Evolutionary conservation across 2,888 invertebrate genomes (phyloP).

Genomic region (Acanthococcus lagerstroemiae): DNA sequence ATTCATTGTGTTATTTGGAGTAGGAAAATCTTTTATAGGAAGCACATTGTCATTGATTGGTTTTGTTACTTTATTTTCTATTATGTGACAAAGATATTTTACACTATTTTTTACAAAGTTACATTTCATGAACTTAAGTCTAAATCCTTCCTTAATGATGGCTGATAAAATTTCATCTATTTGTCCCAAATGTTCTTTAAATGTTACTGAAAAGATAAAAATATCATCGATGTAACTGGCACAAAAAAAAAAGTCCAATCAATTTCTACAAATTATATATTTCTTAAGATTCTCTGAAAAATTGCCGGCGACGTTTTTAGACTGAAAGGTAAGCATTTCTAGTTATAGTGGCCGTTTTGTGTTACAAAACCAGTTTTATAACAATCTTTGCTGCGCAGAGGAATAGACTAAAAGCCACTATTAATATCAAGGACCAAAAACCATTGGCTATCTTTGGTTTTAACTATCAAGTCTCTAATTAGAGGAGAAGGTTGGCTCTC

Average conservation of each 20-base stretch:
- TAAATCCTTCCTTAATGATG: slow-evolving; percentile 31
- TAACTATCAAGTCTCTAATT: slow-evolving; percentile 32
- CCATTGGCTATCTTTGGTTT: slow-evolving; percentile 31
- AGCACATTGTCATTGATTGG: slow-evolving; percentile 24
- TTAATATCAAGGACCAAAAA: slow-evolving; percentile 40
- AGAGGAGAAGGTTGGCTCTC: slow-evolving; percentile 13
- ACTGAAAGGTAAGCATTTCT: slow-evolving; percentile 11
- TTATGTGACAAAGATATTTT: slow-evolving; percentile 19
- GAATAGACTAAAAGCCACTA: slow-evolving; percentile 40
- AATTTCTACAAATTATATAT: neutral
- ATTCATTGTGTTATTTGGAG: slow-evolving; percentile 15
- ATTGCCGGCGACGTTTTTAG: slow-evolving; percentile 14
- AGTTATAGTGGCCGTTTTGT: slow-evolving; percentile 7
- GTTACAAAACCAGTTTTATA: slow-evolving; percentile 24
- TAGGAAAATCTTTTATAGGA: slow-evolving; percentile 17
- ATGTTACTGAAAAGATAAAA: slow-evolving; percentile 34
- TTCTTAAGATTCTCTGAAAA: neutral
- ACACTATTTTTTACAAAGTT: slow-evolving; percentile 7
- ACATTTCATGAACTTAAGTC: slow-evolving; percentile 23
- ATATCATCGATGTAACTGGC: neutral
- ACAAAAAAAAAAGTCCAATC: neutral
- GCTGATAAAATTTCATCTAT: slow-evolving; percentile 34
- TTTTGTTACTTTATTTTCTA: slow-evolving; percentile 13
- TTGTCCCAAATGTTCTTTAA: slow-evolving; percentile 35
- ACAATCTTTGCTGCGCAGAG: slow-evolving; percentile 5